phyloP scores from a whole-genome alignment of 2,113 vertebrate genomes.

The Pterocles burchelli region DNA sequence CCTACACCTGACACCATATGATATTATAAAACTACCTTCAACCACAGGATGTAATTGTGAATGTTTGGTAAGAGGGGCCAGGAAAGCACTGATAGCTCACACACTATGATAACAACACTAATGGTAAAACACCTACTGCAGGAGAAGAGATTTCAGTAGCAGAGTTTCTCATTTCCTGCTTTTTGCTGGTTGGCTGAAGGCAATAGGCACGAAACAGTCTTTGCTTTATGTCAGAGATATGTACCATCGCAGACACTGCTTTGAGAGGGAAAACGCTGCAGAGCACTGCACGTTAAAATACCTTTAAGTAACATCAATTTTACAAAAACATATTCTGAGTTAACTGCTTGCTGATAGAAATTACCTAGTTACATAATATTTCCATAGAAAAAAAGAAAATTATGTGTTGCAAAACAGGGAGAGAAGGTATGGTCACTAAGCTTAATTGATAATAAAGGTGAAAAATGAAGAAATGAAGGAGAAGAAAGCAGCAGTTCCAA shows the following conservation, averaged over 20 bases:
- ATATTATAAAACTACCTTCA: not conserved
- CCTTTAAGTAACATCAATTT: not conserved
- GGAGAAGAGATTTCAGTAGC: not conserved
- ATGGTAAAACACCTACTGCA: not conserved
- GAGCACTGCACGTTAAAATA: not conserved
- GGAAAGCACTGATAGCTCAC: not conserved
- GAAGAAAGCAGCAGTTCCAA: not conserved
- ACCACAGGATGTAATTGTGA: not conserved
- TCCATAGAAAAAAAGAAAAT: not conserved
- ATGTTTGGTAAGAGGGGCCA: not conserved
- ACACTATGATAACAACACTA: not conserved
- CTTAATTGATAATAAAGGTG: not conserved
- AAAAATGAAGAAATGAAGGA: not conserved
- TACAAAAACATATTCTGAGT: not conserved
- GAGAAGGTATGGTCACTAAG: not conserved
- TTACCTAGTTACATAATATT: not conserved
- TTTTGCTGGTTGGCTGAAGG: not conserved
- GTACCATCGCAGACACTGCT: not conserved
- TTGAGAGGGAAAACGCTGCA: not conserved
- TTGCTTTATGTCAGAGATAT: not conserved
- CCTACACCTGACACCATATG: not conserved
- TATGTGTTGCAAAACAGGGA: not conserved
- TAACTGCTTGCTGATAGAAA: not conserved
- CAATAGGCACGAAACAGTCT: not conserved
- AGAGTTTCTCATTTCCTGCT: not conserved